Percentiles rank a stretch among this genome's conserved stretches.
Conservation (phyloP, 2,888 invertebrate species). For the Nesidiocoris tenuis region DNA sequence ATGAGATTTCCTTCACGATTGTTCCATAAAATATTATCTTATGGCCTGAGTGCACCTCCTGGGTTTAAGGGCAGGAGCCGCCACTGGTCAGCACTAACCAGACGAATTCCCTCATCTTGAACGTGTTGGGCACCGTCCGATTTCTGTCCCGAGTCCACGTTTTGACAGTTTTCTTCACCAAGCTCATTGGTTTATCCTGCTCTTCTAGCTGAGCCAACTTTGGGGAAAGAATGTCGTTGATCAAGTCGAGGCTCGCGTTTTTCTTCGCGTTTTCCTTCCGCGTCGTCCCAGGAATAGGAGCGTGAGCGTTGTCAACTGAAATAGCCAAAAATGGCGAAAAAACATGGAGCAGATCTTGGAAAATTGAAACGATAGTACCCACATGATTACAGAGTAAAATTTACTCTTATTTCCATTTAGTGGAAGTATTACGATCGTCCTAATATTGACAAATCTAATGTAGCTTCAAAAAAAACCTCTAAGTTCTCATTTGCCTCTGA, state of each 20-base stretch:
- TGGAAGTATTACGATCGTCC: too few relatives aligned
- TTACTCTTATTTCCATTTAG: too few relatives aligned
- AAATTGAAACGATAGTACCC: too few relatives aligned
- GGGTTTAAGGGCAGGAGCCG: too few relatives aligned
- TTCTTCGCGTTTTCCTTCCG: background rate
- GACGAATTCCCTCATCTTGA: background rate
- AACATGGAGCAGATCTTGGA: too few relatives aligned
- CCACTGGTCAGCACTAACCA: too few relatives aligned
- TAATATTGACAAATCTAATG: too few relatives aligned
- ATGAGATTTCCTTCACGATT: too few relatives aligned
- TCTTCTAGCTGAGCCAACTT: background rate
- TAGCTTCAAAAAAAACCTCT: too few relatives aligned
- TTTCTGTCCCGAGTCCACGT: constrained; percentile 34
- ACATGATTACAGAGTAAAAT: background rate
- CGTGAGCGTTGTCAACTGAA: background rate
- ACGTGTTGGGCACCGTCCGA: background rate
- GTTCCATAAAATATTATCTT: too few relatives aligned
- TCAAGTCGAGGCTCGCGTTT: background rate
- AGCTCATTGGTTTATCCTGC: background rate
- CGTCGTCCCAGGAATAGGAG: background rate
- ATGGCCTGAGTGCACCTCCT: too few relatives aligned
- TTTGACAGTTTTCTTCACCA: constrained; percentile 12
- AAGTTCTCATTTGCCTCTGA: too few relatives aligned
- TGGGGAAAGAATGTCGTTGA: background rate
- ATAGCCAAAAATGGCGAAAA: background rate